Conservation (phyloP, 64 coral and sea anemone genomes). For the Actinia tenebrosa region DNA sequence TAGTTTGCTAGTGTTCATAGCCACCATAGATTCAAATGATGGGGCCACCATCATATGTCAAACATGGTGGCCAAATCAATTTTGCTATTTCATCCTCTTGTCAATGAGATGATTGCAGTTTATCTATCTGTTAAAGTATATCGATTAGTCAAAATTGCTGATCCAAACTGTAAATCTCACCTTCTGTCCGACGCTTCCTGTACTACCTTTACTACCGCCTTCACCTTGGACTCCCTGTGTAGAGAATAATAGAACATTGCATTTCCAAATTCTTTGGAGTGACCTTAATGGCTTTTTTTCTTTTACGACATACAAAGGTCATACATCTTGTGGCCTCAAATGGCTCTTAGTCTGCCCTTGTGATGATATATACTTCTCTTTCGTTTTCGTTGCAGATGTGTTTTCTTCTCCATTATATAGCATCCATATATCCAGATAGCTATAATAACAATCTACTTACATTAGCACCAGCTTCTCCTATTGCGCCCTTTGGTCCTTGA, state of each 20-base stretch:
- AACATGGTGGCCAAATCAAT: too few species aligned
- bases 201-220: neutral
- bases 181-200: conserved; percentile 10
- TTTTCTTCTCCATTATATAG: too few species aligned
- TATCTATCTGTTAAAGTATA: too few species aligned
- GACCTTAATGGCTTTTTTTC: neutral
- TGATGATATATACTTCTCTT: too few species aligned
- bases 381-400: too few species aligned
- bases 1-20: too few species aligned
- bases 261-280: neutral
- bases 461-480: neutral
- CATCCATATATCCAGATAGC: too few species aligned
- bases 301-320: neutral
- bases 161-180: neutral
- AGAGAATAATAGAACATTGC: neutral
- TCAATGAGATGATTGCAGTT: too few species aligned
- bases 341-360: neutral
- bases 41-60: too few species aligned
- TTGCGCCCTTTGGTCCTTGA: neutral
- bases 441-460: neutral
- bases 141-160: too few species aligned
- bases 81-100: too few species aligned
- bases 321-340: neutral
- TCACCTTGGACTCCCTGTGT: conserved; percentile 25
- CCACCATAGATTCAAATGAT: too few species aligned